Evolutionary conservation across 2,113 vertebrate genomes (phyloP).

Genomic region (Oophaga pumilio): DNA sequence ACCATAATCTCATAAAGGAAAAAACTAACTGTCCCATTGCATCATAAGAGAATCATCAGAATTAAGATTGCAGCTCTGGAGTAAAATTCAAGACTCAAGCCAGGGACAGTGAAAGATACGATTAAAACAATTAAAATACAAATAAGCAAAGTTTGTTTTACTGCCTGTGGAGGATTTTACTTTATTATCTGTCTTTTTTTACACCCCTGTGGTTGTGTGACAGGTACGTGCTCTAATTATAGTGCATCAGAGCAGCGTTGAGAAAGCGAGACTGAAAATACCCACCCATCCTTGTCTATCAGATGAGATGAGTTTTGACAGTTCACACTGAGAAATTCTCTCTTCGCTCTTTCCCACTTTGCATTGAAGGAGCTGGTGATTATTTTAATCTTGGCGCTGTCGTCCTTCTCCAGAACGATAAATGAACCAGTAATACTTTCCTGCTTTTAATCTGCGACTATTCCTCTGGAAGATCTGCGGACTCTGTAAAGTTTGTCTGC

Average conservation of each 20-base stretch:
- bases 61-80: neutral
- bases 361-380: neutral
- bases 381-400: neutral
- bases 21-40: no score
- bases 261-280: slow-evolving; percentile 8
- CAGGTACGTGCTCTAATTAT: slow-evolving; percentile 16
- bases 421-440: neutral
- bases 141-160: neutral
- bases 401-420: neutral
- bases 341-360: neutral
- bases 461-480: neutral
- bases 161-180: neutral
- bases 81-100: neutral
- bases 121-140: neutral
- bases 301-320: slow-evolving; percentile 6
- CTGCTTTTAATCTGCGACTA: neutral
- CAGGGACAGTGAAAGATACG: neutral
- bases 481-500: neutral
- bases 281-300: slow-evolving; percentile 39
- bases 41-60: neutral
- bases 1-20: no score
- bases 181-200: neutral
- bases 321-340: neutral
- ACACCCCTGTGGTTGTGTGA: neutral
- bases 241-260: neutral